A percentile compares a stretch with the other conserved stretches of the same genome.
phyloP scores from a whole-genome alignment of 2,113 vertebrate genomes.

The Petrocephalus microphthalmus region DNA sequence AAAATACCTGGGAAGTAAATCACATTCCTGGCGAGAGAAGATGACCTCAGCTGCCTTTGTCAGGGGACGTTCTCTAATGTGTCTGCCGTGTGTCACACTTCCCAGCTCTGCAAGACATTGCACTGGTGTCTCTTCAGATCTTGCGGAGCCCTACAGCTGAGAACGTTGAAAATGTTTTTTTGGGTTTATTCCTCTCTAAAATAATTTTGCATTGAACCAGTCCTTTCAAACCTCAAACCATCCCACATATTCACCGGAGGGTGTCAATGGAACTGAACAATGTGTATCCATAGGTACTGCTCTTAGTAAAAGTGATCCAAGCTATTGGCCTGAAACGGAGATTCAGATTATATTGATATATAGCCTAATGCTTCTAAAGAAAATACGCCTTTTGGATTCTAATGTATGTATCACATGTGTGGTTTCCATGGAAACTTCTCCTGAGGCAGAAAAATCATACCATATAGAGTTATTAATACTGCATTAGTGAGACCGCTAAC shows the following conservation, averaged over 20 bases:
- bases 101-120: neutral
- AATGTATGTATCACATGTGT: neutral
- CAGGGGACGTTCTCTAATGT: constrained; percentile 17
- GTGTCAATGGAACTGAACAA: neutral
- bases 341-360: neutral
- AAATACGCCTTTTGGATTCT: neutral
- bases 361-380: neutral
- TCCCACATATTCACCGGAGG: neutral
- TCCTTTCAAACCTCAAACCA: neutral
- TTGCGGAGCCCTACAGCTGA: neutral
- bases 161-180: neutral
- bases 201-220: neutral
- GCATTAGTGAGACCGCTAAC: neutral
- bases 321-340: neutral
- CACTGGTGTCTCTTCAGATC: neutral
- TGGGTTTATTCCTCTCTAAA: neutral
- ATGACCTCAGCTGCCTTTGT: constrained; percentile 14
- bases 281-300: neutral
- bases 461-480: neutral
- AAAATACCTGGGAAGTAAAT: constrained; percentile 28
- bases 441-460: neutral
- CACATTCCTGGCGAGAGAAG: constrained; percentile 22
- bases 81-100: constrained; percentile 23
- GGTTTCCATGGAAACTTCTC: constrained; percentile 12
- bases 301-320: neutral